Percentiles rank a stretch among this genome's conserved stretches.
Conservation (phyloP, 2,888 invertebrate species). For the Drosophila tanythrix region DNA sequence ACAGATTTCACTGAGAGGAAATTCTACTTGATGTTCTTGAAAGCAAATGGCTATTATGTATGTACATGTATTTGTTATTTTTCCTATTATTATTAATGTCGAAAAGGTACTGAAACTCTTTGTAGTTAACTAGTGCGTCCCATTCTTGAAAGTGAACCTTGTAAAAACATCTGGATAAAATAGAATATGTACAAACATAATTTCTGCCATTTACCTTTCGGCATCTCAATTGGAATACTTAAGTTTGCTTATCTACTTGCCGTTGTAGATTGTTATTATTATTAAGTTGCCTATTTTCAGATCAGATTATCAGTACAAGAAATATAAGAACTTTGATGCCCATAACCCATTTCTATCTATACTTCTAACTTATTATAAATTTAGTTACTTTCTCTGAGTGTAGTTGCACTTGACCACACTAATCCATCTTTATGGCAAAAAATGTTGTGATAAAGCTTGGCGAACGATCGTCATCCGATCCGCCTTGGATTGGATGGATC, state of each 20-base stretch:
- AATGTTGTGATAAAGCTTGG: slow-evolving; percentile 74
- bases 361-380: not conserved
- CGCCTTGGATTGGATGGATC: slow-evolving; percentile 29
- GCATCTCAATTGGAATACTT: no score
- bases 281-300: no score
- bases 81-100: not conserved
- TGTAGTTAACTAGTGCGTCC: not conserved
- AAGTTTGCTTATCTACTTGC: no score
- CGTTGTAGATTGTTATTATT: no score
- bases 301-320: not conserved
- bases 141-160: no score
- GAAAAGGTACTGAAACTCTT: not conserved
- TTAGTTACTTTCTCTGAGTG: slow-evolving; percentile 28
- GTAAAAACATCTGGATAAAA: not conserved
- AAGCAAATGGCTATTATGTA: no score
- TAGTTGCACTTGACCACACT: slow-evolving; percentile 73
- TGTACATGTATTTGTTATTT: not conserved
- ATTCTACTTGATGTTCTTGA: not conserved
- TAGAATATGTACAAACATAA: not conserved
- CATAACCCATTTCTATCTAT: not conserved
- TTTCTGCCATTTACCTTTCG: no score
- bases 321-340: not conserved
- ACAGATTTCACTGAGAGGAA: not conserved
- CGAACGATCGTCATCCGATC: slow-evolving; percentile 38
- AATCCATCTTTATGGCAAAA: slow-evolving; percentile 69